Evolutionary conservation across 2,888 invertebrate species (phyloP).

Genomic region (Notodonta dromedarius): DNA sequence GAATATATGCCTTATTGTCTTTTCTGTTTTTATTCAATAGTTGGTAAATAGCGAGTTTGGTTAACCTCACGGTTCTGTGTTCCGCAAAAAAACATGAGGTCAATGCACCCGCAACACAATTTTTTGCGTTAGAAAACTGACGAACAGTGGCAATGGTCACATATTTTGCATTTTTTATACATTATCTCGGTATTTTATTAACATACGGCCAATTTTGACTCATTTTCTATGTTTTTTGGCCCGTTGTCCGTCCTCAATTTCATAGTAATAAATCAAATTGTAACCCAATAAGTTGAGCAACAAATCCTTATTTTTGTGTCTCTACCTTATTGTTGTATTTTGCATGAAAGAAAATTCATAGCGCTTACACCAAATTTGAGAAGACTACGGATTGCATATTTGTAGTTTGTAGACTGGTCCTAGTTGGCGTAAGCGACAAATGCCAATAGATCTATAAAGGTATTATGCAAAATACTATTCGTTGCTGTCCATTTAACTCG

Average conservation of each 20-base stretch:
- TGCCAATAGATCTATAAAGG: not conserved
- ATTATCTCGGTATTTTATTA: not conserved
- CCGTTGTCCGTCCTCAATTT: not conserved
- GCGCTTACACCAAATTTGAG: no score
- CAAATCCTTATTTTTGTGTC: no score
- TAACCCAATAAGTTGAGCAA: no score
- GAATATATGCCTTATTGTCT: no score
- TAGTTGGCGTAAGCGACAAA: not conserved
- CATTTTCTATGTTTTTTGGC: not conserved
- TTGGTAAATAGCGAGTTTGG: not conserved
- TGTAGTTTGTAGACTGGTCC: not conserved
- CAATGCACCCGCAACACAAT: not conserved
- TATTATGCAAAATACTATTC: not conserved
- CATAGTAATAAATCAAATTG: no score
- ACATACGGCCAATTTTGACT: not conserved
- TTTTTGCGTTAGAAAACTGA: slow-evolving; percentile 22
- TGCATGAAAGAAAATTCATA: no score
- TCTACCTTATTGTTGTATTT: no score
- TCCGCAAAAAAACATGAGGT: not conserved
- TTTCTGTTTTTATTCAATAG: no score
- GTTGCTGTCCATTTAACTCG: slow-evolving; percentile 12
- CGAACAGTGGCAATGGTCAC: slow-evolving; percentile 27
- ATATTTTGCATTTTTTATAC: slow-evolving; percentile 17
- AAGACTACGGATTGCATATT: no score
- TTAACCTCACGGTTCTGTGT: not conserved